Evolutionary conservation across 2,888 invertebrate genomes (phyloP).

Genomic region (Lepidochrysops patricia): DNA sequence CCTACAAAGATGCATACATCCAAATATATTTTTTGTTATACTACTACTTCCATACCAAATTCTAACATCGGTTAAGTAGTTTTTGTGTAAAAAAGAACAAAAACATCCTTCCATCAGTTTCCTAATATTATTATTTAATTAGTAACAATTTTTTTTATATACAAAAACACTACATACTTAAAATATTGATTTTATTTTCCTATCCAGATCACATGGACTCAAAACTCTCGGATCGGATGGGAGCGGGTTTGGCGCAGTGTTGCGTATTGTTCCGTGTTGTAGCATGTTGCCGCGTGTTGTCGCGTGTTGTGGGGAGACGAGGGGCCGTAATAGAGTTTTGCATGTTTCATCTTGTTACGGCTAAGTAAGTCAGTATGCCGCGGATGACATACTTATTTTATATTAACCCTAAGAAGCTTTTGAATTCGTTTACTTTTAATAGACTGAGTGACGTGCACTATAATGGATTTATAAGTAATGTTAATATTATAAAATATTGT

Average conservation of each 20-base stretch:
- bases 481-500: no score
- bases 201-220: no score
- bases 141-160: no score
- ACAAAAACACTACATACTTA: no score
- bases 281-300: background rate
- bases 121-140: no score
- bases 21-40: no score
- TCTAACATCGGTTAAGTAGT: no score
- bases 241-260: background rate
- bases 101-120: no score
- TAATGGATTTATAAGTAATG: no score
- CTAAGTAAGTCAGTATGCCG: background rate
- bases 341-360: constrained; percentile 9
- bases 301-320: background rate
- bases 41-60: no score
- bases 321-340: constrained; percentile 9
- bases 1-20: no score
- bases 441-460: background rate
- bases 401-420: background rate
- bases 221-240: background rate
- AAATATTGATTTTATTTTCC: background rate
- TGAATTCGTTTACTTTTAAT: background rate
- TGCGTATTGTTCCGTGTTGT: background rate
- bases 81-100: no score
- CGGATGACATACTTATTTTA: background rate